phyloP scores from a whole-genome alignment of 53 echinoderm and acorn worm genomes.

The Patiria pectinifera region DNA sequence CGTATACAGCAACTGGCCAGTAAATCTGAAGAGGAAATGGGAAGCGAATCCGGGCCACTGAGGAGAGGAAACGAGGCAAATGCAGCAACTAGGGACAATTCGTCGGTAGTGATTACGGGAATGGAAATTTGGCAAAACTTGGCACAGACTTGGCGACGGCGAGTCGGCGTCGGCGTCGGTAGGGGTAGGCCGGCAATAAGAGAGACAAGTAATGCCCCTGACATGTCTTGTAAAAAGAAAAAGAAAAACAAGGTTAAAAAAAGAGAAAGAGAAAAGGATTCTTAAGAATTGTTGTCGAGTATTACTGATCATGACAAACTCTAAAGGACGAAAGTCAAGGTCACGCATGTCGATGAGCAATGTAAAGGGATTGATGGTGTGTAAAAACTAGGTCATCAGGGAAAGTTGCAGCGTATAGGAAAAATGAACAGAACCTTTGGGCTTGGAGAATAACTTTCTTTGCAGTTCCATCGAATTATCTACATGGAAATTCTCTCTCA shows the following conservation, averaged over 20 bases:
- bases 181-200: background rate
- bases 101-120: conserved; percentile 10
- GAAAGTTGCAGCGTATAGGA: background rate
- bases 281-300: background rate
- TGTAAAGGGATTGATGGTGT: background rate
- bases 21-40: conserved; percentile 23
- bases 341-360: background rate
- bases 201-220: background rate
- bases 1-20: background rate
- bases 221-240: background rate
- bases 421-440: background rate
- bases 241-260: background rate
- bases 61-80: conserved; percentile 46
- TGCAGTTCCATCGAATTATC: background rate
- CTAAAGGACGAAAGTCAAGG: background rate
- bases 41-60: conserved; percentile 5
- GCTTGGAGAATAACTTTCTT: background rate
- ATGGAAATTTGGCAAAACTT: background rate
- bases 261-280: too few relatives aligned
- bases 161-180: background rate
- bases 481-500: too few relatives aligned
- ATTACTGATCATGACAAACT: background rate
- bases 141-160: conserved; percentile 22
- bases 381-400: background rate
- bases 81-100: conserved; percentile 26